Percentiles rank a stretch among this genome's conserved stretches.
phyloP scores from a whole-genome alignment of 2,113 vertebrate genomes.

The Ursus arctos region DNA sequence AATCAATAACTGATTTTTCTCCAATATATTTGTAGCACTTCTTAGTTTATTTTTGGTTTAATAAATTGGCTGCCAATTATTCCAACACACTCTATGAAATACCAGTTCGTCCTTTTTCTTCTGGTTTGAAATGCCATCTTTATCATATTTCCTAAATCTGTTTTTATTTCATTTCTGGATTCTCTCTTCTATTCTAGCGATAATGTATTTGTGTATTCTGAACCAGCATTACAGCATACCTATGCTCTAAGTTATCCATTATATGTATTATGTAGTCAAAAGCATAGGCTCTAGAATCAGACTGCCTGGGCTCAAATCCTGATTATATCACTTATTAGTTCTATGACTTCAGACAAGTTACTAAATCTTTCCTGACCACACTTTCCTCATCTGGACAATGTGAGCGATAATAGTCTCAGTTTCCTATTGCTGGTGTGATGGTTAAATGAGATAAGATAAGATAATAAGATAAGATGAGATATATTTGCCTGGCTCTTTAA shows the following conservation, averaged over 20 bases:
- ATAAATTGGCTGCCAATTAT: neutral
- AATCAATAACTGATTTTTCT: constrained; percentile 2
- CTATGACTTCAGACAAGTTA: neutral
- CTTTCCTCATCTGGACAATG: neutral
- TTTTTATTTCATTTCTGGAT: neutral
- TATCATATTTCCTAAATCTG: neutral
- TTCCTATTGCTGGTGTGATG: neutral
- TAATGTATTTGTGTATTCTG: neutral
- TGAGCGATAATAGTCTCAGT: neutral
- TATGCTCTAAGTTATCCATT: neutral
- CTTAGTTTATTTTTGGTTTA: constrained; percentile 39
- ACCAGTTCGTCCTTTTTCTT: neutral
- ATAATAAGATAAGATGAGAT: neutral
- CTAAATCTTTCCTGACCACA: neutral
- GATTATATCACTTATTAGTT: neutral
- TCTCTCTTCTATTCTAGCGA: neutral
- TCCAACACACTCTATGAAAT: neutral
- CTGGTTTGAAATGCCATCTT: neutral
- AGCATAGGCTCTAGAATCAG: neutral
- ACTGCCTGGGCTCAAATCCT: neutral
- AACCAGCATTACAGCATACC: neutral
- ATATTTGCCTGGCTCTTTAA: neutral
- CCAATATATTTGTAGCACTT: neutral
- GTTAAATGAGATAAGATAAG: neutral
- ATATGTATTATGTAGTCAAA: neutral